These are phyloP conservation scores for Leptinotarsa peninsularis DNA, from an alignment of 2,888 invertebrate genomes.

Conservation along the genomic window DNA sequence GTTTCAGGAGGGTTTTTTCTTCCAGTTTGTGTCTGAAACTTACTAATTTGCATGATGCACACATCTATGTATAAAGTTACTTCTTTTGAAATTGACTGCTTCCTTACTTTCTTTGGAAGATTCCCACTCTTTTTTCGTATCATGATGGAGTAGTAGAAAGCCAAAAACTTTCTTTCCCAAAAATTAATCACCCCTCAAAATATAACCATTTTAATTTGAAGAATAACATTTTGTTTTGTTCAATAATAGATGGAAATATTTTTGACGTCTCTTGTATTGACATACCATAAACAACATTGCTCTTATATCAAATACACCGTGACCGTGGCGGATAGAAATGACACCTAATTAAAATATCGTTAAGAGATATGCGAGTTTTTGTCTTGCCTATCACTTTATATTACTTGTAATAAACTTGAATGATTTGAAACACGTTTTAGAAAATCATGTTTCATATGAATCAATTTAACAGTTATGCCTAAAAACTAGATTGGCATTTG, in stretches of 20 bases:
- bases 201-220: no score
- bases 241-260: background rate
- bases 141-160: no score
- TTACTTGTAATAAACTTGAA: background rate
- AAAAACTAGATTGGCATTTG: background rate
- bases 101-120: no score
- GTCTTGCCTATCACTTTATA: slow-evolving; percentile 9
- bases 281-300: background rate
- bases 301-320: background rate
- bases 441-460: background rate
- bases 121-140: no score
- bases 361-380: background rate
- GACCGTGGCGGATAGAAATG: slow-evolving; percentile 2
- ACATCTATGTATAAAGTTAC: no score
- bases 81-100: no score
- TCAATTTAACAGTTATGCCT: background rate
- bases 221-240: background rate
- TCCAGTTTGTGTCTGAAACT: no score
- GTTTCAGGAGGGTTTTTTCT: no score
- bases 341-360: slow-evolving; percentile 10
- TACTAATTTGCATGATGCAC: no score
- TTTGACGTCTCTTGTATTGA: background rate
- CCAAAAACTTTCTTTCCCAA: no score
- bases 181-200: no score
- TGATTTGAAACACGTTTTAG: background rate